Conservation (phyloP, 2,797 vertebrate genomes). For the Notolabrus celidotus region DNA sequence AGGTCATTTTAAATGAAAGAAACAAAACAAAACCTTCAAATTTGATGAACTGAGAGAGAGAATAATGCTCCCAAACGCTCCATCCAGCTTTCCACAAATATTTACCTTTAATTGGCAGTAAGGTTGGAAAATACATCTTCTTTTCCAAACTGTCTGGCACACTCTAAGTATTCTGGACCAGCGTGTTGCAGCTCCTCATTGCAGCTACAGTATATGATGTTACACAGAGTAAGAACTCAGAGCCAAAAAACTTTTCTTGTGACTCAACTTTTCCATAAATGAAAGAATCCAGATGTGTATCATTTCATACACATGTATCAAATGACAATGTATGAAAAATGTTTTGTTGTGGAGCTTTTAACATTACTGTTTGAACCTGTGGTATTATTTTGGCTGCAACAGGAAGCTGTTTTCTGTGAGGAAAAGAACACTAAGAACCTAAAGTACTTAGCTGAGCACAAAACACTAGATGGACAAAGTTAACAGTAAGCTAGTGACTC, state of each 20-base stretch:
- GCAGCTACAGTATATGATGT: conserved; percentile 7
- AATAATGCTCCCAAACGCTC: not conserved
- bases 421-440: too few species aligned
- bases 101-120: conserved; percentile 1
- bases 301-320: not conserved
- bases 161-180: not conserved
- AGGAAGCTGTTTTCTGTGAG: too few species aligned
- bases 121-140: conserved; percentile 14
- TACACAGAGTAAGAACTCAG: not conserved
- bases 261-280: not conserved
- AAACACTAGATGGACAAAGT: too few species aligned
- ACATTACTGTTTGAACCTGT: too few species aligned
- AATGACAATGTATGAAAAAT: too few species aligned
- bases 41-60: not conserved
- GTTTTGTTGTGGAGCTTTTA: too few species aligned
- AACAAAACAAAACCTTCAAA: too few species aligned
- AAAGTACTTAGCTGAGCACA: too few species aligned
- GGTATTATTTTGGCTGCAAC: too few species aligned
- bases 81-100: conserved; percentile 21
- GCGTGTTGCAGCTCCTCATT: not conserved
- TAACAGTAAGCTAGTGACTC: too few species aligned
- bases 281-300: conserved; percentile 16
- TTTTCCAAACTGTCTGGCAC: conserved; percentile 9
- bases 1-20: too few species aligned
- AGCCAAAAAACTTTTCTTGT: conserved; percentile 5